These are phyloP conservation scores for Drosophila lacertosa DNA, from an alignment of 1,140 invertebrate species.

Conservation along the genomic window DNA sequence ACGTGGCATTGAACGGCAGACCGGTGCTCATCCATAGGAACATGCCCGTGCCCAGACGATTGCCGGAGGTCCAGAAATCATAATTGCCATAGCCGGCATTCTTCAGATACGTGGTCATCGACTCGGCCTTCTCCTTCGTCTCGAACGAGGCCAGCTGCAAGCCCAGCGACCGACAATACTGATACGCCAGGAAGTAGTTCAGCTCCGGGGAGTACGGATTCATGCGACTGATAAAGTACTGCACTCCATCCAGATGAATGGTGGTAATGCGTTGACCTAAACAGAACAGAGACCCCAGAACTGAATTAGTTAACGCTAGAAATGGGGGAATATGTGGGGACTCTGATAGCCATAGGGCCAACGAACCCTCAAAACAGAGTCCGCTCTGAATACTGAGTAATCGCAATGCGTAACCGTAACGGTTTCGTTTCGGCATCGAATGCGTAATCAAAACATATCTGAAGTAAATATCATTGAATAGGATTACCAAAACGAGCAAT, in stretches of 20 bases:
- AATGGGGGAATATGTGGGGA: not conserved
- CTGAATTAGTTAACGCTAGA: constrained; percentile 29
- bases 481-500: constrained; percentile 75
- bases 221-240: constrained; percentile 94
- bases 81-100: constrained; percentile 92
- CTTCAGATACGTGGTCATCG: constrained; percentile 91
- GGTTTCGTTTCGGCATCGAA: constrained; percentile 53
- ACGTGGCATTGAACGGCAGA: constrained; percentile 93
- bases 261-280: constrained; percentile 93
- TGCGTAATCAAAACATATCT: constrained; percentile 56
- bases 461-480: constrained; percentile 77
- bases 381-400: constrained; percentile 46
- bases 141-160: constrained; percentile 93
- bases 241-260: constrained; percentile 92
- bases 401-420: constrained; percentile 63
- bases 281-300: constrained; percentile 58
- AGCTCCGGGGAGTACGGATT: constrained; percentile 94
- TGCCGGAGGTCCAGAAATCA: constrained; percentile 95
- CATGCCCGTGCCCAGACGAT: constrained; percentile 93
- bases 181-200: constrained; percentile 94
- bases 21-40: constrained; percentile 95
- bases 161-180: constrained; percentile 93
- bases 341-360: too few species aligned
- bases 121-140: constrained; percentile 93
- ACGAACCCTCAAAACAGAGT: constrained; percentile 41